Conservation (phyloP, 2,888 invertebrate species). For the Apotomis turbidana region DNA sequence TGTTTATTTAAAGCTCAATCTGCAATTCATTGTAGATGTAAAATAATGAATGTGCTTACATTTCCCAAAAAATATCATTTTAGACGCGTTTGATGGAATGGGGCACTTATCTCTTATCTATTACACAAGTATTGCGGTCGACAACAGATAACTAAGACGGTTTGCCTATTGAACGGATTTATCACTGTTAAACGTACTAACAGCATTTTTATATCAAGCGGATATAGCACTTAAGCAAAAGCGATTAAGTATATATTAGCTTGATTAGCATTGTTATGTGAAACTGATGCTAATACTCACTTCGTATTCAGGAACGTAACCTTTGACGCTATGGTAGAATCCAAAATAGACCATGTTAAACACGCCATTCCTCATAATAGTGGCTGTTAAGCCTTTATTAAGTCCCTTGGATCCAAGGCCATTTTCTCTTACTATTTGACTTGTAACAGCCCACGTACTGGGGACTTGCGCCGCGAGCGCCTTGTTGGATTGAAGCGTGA, state of each 20-base stretch:
- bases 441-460: constrained; percentile 91
- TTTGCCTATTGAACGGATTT: not conserved
- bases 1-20: not conserved
- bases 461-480: constrained; percentile 85
- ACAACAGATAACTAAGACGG: constrained; percentile 27
- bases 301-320: constrained; percentile 86
- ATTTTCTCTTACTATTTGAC: constrained; percentile 88
- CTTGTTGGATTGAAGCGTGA: constrained; percentile 91
- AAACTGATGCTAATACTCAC: constrained; percentile 62
- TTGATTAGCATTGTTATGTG: constrained; percentile 4
- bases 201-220: not conserved
- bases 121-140: constrained; percentile 12
- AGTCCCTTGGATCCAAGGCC: constrained; percentile 92
- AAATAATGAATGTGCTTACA: too few species aligned
- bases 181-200: constrained; percentile 2
- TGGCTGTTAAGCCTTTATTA: constrained; percentile 94
- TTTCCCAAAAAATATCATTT: too few species aligned
- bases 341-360: constrained; percentile 98
- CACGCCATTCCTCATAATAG: constrained; percentile 93
- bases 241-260: not conserved
- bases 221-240: not conserved
- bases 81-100: not conserved
- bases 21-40: not conserved
- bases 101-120: constrained; percentile 15
- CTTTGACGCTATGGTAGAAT: constrained; percentile 96